Base-by-base conservation (phyloP, 2,888 invertebrate species). In the Thalpophila matura region DNA sequence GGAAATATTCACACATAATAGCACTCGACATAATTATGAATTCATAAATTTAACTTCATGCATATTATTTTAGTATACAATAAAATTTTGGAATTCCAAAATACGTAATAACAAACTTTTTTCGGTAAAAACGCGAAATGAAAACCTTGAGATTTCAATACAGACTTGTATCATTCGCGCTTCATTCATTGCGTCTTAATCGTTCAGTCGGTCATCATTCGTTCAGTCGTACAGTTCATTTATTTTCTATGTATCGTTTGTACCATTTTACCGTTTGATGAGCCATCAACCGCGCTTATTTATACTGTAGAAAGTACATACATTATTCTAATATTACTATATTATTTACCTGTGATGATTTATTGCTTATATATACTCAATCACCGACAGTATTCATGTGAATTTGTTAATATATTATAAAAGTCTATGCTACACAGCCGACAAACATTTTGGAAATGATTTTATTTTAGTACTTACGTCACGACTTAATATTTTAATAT, bases 361-460 rank as follows among this genome's bases (percentile, higher is more conserved):
- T 62, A 70, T 74, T 79, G 72, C 79, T 75, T 55, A 62, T 16
- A 40, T 55, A 62, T 16, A 40, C 38, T 53, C 71, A 70, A 75
- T 9, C 16, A 61, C 62, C 49, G 56, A 46, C 55, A 38, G 38
- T 43, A 54, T n/a, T 24, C 35, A 40, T 10, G 14, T 49, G 54
- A 54, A 37, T 37, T 49, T 54, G 45, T 62, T 49, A 50, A 27
- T 69, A 54, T 27, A 53, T 53, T 51, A 63, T 46, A 43, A 27
- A 40, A 64, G 43, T 66, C 61, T 70, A 67, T 71, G 46, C 63
- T 74, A 86, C 85, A 84, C 85, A 85, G 86, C 86, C 86, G 68
- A 74, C 61, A 73, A 50, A 79, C 56, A 63, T 79, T 81, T 79
- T 84, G 74, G 68, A 74, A 79, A 63, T 62, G 9, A 64, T 58